These are phyloP conservation scores for Gambelia wislizenii DNA, from an alignment of 2,797 vertebrate species.

Conservation along the genomic window DNA sequence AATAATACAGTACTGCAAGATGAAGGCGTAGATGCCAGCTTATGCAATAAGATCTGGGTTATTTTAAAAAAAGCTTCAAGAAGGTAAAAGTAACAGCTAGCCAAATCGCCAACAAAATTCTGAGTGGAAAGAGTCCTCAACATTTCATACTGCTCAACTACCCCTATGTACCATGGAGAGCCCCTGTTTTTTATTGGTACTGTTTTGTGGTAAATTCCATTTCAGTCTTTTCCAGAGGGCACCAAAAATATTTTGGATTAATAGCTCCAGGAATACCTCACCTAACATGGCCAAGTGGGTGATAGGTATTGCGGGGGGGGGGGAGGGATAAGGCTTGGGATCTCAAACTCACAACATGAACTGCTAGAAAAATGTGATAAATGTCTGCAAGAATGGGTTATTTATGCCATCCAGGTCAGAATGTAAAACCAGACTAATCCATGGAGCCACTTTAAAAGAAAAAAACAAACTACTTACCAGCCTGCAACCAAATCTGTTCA, in stretches of 20 bases:
- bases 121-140: constrained; percentile 49
- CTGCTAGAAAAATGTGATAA: not conserved
- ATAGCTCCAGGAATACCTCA: too few species aligned
- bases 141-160: constrained; percentile 9
- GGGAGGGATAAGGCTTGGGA: not conserved
- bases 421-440: not conserved
- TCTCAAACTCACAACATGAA: not conserved
- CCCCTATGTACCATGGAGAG: not conserved
- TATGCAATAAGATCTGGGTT: constrained; percentile 48
- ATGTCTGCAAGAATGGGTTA: not conserved
- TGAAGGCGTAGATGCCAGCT: constrained; percentile 48
- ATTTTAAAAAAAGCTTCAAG: constrained; percentile 46
- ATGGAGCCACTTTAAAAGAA: not conserved
- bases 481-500: constrained; percentile 96
- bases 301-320: not conserved
- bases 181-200: not conserved
- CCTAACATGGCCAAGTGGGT: too few species aligned
- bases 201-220: not conserved
- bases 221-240: not conserved
- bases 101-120: constrained; percentile 22
- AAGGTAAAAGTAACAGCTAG: constrained; percentile 31
- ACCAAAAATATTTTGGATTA: too few species aligned
- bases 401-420: not conserved
- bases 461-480: constrained; percentile 82
- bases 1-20: constrained; percentile 59